Conservation (phyloP, 1,140 invertebrate species). For the Heliconius eleuchia region DNA sequence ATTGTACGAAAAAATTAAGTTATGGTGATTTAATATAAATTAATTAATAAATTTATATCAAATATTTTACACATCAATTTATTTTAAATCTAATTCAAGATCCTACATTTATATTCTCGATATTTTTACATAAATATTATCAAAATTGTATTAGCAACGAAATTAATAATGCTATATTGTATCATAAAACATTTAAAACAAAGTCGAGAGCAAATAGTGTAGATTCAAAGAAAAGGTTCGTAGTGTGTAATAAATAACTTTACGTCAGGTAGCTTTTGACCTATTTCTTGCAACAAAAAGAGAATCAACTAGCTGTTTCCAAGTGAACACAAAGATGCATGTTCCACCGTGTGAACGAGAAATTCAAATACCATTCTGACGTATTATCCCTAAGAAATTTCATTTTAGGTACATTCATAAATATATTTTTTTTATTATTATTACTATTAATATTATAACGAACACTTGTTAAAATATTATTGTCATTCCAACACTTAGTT, state of each 20-base stretch:
- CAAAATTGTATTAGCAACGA: not conserved
- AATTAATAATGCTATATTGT: not conserved
- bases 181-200: not conserved
- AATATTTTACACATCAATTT: too few species aligned
- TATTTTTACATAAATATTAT: not conserved
- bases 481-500: not conserved
- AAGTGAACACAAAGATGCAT: conserved; percentile 29
- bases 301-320: conserved; percentile 34
- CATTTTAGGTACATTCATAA: conserved; percentile 19
- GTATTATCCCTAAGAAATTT: conserved; percentile 30
- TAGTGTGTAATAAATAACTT: conserved; percentile 36
- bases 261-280: conserved; percentile 37
- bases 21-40: too few species aligned
- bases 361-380: conserved; percentile 37
- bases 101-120: too few species aligned
- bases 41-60: too few species aligned
- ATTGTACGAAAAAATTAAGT: too few species aligned
- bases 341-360: conserved; percentile 31
- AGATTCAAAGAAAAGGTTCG: conserved; percentile 30
- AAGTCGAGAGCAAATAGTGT: conserved; percentile 9
- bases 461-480: not conserved
- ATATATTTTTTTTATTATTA: conserved; percentile 14
- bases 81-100: too few species aligned
- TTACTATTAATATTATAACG: not conserved
- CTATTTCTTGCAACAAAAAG: conserved; percentile 39